Conservation (phyloP, 2,888 invertebrate species). For the Pyrocoelia pectoralis region DNA sequence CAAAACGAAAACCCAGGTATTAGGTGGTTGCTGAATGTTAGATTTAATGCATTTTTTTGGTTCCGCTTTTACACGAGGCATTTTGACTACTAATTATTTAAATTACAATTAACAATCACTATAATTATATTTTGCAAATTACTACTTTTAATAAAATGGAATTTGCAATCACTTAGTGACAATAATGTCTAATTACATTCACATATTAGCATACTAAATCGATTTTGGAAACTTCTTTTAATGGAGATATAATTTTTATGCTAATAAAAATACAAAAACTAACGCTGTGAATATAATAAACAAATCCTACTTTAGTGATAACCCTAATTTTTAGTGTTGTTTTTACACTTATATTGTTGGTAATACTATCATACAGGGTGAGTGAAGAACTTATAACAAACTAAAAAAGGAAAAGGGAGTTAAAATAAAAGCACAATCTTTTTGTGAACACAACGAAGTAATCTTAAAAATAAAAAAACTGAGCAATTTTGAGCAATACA, state of each 20-base stretch:
- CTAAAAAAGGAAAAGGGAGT: no score
- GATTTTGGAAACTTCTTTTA: background rate
- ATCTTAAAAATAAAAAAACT: no score
- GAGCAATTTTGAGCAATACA: no score
- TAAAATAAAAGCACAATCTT: no score
- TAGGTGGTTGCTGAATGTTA: slow-evolving; percentile 66
- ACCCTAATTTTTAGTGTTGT: background rate
- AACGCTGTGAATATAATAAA: background rate
- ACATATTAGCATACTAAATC: no score
- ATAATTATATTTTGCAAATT: no score
- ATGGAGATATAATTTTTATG: background rate
- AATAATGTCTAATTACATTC: no score
- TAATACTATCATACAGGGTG: background rate
- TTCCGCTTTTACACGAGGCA: slow-evolving; percentile 67
- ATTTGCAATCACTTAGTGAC: no score
- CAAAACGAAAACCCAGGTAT: slow-evolving; percentile 73
- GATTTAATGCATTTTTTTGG: slow-evolving; percentile 63
- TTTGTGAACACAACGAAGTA: no score
- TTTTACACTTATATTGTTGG: background rate
- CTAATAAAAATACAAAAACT: slow-evolving; percentile 2
- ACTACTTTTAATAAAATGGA: no score
- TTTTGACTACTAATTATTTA: slow-evolving; percentile 42
- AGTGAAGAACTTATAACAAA: no score
- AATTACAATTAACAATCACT: no score
- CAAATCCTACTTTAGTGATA: slow-evolving; percentile 4